These are phyloP conservation scores for Disparrhopalites patrizii DNA, from an alignment of 2,888 invertebrate genomes.

Conservation along the genomic window DNA sequence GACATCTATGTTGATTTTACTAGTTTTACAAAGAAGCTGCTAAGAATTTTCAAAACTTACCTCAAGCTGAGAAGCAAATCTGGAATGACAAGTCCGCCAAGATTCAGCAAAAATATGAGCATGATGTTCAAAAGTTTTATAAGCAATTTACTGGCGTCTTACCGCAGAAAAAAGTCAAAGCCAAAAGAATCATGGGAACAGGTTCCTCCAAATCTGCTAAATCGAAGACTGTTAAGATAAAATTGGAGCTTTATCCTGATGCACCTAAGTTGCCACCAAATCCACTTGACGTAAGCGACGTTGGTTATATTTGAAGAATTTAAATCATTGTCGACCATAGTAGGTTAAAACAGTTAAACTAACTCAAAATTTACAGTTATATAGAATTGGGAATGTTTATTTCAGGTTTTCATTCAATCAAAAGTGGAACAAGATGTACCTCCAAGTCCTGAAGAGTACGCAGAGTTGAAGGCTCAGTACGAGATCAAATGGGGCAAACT, in stretches of 20 bases:
- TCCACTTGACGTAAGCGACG: conserved; percentile 39
- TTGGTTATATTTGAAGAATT: no score
- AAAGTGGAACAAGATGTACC: conserved; percentile 37
- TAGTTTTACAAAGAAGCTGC: not conserved
- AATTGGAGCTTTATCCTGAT: conserved; percentile 29
- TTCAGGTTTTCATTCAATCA: conserved; percentile 33
- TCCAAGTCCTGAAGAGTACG: conserved; percentile 26
- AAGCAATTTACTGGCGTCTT: not conserved
- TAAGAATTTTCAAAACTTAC: not conserved
- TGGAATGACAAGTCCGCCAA: conserved; percentile 25
- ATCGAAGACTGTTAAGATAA: not conserved
- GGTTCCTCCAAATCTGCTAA: not conserved
- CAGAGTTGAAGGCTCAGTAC: conserved; percentile 28
- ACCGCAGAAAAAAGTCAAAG: not conserved
- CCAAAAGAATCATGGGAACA: not conserved
- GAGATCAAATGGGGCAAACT: conserved; percentile 32
- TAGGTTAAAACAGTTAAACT: no score
- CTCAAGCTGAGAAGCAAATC: conserved; percentile 21
- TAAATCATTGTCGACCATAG: not conserved
- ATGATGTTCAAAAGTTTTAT: conserved; percentile 33
- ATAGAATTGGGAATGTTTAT: no score
- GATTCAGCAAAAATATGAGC: conserved; percentile 20
- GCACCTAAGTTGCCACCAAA: conserved; percentile 36
- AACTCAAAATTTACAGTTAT: no score
- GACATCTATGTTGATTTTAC: no score